A percentile compares a stretch with the other conserved stretches of the same genome.
Conservation (phyloP, 2,113 vertebrate genomes). For the Notothenia rossii region DNA sequence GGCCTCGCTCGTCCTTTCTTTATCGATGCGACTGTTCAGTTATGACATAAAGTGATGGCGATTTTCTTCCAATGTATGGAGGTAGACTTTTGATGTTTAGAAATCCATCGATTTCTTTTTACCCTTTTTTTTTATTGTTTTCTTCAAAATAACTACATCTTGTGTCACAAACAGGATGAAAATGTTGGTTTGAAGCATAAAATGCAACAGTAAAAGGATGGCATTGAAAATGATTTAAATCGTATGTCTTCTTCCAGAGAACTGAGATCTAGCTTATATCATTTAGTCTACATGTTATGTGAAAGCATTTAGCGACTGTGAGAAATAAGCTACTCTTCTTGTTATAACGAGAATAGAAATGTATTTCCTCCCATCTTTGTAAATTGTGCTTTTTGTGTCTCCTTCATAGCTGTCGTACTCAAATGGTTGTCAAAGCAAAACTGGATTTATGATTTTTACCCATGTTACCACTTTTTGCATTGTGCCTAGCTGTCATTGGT, state of each 20-base stretch:
- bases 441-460: constrained; percentile 42
- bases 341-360: constrained; percentile 43
- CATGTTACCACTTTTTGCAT: constrained; percentile 25
- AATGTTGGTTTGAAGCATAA: constrained; percentile 4
- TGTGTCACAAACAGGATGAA: not conserved
- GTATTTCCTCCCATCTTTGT: constrained; percentile 41
- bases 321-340: constrained; percentile 32
- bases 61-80: not conserved
- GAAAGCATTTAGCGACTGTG: constrained; percentile 31
- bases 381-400: constrained; percentile 28
- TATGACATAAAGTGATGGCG: constrained; percentile 27
- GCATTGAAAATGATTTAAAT: not conserved
- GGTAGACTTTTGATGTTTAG: constrained; percentile 6
- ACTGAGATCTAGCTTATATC: not conserved
- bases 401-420: constrained; percentile 14
- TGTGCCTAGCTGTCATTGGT: constrained; percentile 19
- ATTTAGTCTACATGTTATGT: constrained; percentile 36
- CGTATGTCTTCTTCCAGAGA: constrained; percentile 12
- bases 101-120: not conserved
- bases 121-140: not conserved
- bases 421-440: constrained; percentile 18
- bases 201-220: not conserved
- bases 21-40: constrained; percentile 49
- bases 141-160: not conserved
- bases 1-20: constrained; percentile 41